phyloP scores from a whole-genome alignment of 2,888 invertebrate species.

The Zygaena filipendulae region DNA sequence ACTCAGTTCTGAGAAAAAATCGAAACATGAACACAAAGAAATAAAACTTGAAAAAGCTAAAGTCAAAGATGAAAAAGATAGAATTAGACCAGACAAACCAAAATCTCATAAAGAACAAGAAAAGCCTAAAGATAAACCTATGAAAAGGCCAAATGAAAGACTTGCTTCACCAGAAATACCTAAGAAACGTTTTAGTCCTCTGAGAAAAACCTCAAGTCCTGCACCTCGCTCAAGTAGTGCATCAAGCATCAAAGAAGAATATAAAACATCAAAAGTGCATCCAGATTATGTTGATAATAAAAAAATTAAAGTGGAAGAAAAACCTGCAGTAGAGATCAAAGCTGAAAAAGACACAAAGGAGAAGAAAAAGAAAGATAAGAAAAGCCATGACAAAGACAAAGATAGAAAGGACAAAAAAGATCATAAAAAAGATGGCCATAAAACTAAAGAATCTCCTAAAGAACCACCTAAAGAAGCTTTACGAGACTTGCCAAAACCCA shows the following conservation, averaged over 20 bases:
- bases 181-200: conserved; percentile 48
- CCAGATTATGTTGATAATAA: conserved; percentile 38
- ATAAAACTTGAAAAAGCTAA: conserved; percentile 52
- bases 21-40: conserved; percentile 60
- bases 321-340: conserved; percentile 64
- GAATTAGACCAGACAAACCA: conserved; percentile 51
- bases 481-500: conserved; percentile 37
- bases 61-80: conserved; percentile 58
- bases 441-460: conserved; percentile 53
- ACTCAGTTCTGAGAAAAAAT: conserved; percentile 53
- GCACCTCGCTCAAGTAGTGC: conserved; percentile 47
- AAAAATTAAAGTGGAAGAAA: conserved; percentile 61
- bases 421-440: conserved; percentile 67
- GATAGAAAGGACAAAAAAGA: conserved; percentile 69
- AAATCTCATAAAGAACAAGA: conserved; percentile 70
- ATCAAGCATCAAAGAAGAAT: conserved; percentile 54
- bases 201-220: conserved; percentile 41
- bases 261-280: conserved; percentile 39
- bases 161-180: conserved; percentile 44
- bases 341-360: conserved; percentile 61
- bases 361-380: conserved; percentile 71
- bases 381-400: conserved; percentile 72
- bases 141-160: conserved; percentile 54
- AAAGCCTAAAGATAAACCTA: conserved; percentile 64
- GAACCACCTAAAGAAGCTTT: conserved; percentile 39